Evolutionary conservation across 2,797 vertebrate genomes (phyloP), one percentile per base, ranked within the genome.

Genomic region (Ciconia nigra): DNA sequence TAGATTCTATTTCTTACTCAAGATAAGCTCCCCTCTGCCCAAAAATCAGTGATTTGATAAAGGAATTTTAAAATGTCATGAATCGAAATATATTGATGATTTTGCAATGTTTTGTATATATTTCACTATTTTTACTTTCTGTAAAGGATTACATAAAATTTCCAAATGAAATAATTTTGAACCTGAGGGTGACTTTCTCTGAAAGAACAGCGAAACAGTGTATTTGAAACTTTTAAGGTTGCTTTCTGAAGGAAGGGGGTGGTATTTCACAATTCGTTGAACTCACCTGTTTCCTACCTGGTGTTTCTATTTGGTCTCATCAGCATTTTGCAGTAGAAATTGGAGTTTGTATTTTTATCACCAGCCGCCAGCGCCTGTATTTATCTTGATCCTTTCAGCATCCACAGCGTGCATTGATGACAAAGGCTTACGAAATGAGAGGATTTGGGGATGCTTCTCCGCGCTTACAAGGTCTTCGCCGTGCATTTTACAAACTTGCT

Each of bases 281-380:
- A 71, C 41, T 91, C 31, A 44, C 16, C 17, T 87, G 39, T 59
- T 59, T 55, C 49, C 41, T 58, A 29, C 33, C 46, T 78, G 47
- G 17, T 41, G 25, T 42, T 78, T 89, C 57, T 26, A 28, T 55
- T 47, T 67, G 25, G 31, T 74, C 41, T 84, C 62, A 59, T 55
- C 70, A 89, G 39, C n/a, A 51, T 55, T 92, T 78, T 89, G 49
- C 62, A 61, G 42, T 19, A 59, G 62, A 72, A 67, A 65, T 4
- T 14, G 29, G 61, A 63, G 31, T 57, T 82, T 44, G 10, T 35
- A 22, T 51, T 78, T 90, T 83, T 78, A 66, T 47, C 35, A 54
- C 10, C 63, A 77, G n/a, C 4, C 5, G 7, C 5, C 59, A 70
- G n/a, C 0, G 0, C 7, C 6, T 33, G 25, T 44, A 37, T 44